Conservation (phyloP, 2,113 vertebrate genomes). For the Alectura lathami region DNA sequence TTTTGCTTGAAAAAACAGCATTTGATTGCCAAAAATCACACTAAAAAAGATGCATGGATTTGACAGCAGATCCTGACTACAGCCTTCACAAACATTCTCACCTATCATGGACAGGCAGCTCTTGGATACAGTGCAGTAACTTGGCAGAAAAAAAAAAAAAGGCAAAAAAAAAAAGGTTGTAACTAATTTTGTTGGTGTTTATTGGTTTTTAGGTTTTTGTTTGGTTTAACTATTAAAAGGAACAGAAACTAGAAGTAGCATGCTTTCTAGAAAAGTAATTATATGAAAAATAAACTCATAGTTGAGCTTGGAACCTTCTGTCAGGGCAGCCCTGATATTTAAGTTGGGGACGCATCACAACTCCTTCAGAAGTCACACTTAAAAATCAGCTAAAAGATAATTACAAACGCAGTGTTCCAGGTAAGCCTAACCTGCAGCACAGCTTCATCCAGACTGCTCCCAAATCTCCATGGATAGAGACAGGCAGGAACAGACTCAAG, state of each 20-base stretch:
- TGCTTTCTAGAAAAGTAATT: background rate
- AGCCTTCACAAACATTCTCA: slow-evolving; percentile 18
- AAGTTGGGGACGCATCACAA: background rate
- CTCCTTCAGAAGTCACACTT: background rate
- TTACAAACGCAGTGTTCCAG: background rate
- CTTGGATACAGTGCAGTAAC: background rate
- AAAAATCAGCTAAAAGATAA: background rate
- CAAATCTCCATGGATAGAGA: background rate
- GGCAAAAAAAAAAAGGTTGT: background rate
- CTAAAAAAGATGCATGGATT: background rate
- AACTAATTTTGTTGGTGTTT: background rate
- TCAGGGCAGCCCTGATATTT: background rate
- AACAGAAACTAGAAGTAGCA: background rate
- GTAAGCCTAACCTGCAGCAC: background rate
- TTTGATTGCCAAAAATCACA: slow-evolving; percentile 3
- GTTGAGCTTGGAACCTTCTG: background rate
- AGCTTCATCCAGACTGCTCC: background rate
- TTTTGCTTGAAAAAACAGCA: slow-evolving; percentile 4
- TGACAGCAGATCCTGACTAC: slow-evolving; percentile 25
- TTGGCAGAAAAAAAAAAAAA: background rate
- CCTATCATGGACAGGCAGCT: background rate
- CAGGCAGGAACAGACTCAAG: background rate
- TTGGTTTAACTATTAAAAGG: background rate
- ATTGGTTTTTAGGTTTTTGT: background rate
- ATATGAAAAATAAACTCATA: background rate